These are phyloP conservation scores for Macrotrachela quadricornifera DNA, from an alignment of 1,140 invertebrate species.

Conservation along the genomic window DNA sequence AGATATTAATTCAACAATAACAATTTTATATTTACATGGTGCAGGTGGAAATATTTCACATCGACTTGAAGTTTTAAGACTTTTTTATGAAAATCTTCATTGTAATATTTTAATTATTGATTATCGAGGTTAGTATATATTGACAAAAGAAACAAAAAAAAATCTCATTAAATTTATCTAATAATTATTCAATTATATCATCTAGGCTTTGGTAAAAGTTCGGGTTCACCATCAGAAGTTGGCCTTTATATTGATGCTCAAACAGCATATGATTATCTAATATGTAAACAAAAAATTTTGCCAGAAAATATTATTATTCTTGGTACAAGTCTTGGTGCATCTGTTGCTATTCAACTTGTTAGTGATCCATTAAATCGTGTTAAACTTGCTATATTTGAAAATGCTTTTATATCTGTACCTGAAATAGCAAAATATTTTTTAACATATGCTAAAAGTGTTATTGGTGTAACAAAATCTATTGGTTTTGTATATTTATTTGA, in stretches of 20 bases:
- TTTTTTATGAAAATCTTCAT: conserved; percentile 51
- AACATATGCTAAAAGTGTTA: conserved; percentile 39
- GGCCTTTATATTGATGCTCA: conserved; percentile 63
- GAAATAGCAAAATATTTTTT: conserved; percentile 48
- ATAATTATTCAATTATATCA: no score
- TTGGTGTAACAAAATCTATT: conserved; percentile 15
- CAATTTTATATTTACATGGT: conserved; percentile 59
- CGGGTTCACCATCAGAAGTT: conserved; percentile 59
- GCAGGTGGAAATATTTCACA: conserved; percentile 91
- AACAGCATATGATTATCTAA: conserved; percentile 60
- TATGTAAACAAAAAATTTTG: conserved; percentile 32
- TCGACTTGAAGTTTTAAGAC: conserved; percentile 50
- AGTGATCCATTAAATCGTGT: conserved; percentile 37
- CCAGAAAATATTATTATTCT: conserved; percentile 62
- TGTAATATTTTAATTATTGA: conserved; percentile 72
- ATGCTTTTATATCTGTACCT: conserved; percentile 79
- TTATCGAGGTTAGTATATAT: conserved; percentile 51
- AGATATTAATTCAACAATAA: no score
- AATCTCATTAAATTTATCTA: no score
- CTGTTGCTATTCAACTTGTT: conserved; percentile 63
- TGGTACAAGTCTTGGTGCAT: conserved; percentile 66
- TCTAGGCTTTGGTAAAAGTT: conserved; percentile 64
- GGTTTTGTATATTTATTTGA: conserved; percentile 11
- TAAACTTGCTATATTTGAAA: conserved; percentile 66
- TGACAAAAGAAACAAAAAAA: no score